A percentile compares a stretch with the other conserved stretches of the same genome.
phyloP scores from a whole-genome alignment of 2,113 vertebrate species.

The Vicugna pacos region DNA sequence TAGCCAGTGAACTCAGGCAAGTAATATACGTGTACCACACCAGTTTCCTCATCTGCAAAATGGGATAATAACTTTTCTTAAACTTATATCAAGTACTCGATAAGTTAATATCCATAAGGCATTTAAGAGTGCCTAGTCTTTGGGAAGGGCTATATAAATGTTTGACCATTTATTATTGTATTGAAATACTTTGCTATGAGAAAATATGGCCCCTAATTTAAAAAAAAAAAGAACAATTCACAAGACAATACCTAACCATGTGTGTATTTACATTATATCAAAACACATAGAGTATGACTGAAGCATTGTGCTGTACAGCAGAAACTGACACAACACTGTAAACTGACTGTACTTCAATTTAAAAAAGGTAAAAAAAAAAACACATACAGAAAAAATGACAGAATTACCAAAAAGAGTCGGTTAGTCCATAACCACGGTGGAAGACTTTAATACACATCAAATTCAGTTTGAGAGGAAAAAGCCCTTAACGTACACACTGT shows the following conservation, averaged over 20 bases:
- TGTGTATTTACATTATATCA: background rate
- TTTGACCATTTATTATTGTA: background rate
- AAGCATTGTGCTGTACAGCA: no score
- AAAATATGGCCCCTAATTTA: background rate
- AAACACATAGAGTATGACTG: background rate
- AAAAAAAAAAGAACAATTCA: conserved; percentile 8
- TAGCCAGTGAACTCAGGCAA: background rate
- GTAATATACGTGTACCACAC: background rate
- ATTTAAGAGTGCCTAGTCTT: background rate
- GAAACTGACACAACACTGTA: no score
- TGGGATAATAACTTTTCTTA: background rate
- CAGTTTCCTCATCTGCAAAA: background rate
- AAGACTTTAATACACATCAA: conserved; percentile 3
- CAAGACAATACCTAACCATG: background rate
- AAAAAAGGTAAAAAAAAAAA: background rate
- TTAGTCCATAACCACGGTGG: background rate
- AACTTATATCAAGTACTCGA: background rate
- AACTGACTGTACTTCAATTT: no score
- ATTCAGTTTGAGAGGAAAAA: background rate
- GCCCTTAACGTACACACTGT: background rate
- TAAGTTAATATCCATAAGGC: background rate
- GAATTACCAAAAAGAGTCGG: background rate
- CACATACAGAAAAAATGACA: conserved; percentile 22
- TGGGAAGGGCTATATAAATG: background rate
- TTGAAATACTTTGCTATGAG: background rate